Evolutionary conservation across 2,113 vertebrate genomes (phyloP).

Genomic region (Hippocampus zosterae): DNA sequence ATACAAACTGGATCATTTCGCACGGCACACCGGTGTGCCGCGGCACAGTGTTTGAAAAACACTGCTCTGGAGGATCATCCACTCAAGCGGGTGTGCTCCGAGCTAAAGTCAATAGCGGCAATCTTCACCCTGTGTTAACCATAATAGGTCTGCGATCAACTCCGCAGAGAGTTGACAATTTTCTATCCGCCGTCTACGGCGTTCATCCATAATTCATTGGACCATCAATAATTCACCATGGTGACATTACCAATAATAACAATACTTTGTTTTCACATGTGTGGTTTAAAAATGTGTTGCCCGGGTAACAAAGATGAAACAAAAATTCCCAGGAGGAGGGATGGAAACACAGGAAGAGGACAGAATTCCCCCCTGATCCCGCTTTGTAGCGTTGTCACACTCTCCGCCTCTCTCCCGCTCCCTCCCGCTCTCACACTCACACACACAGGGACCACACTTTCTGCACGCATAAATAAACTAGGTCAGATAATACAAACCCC

Average conservation of each 20-base stretch:
- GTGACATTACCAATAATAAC: slow-evolving; percentile 76
- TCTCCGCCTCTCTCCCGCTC: slow-evolving; percentile 39
- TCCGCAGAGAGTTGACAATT: slow-evolving; percentile 62
- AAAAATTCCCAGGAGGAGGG: slow-evolving; percentile 69
- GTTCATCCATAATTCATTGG: slow-evolving; percentile 68
- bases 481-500: slow-evolving; percentile 73
- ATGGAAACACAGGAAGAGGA: slow-evolving; percentile 66
- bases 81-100: slow-evolving; percentile 39
- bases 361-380: slow-evolving; percentile 74
- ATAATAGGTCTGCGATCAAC: slow-evolving; percentile 60
- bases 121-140: slow-evolving; percentile 55
- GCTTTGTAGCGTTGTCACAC: slow-evolving; percentile 66
- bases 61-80: slow-evolving; percentile 37
- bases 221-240: slow-evolving; percentile 75
- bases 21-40: no score
- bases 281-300: slow-evolving; percentile 65
- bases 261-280: slow-evolving; percentile 73
- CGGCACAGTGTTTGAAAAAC: no score
- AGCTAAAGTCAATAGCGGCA: slow-evolving; percentile 57
- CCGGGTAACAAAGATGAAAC: slow-evolving; percentile 72
- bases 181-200: slow-evolving; percentile 63
- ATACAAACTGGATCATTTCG: no score
- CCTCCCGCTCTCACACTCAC: slow-evolving; percentile 27
- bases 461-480: slow-evolving; percentile 65
- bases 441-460: slow-evolving; percentile 60